These are phyloP conservation scores for Holocentrus rufus DNA, from an alignment of 2,797 vertebrate species.

Conservation along the genomic window DNA sequence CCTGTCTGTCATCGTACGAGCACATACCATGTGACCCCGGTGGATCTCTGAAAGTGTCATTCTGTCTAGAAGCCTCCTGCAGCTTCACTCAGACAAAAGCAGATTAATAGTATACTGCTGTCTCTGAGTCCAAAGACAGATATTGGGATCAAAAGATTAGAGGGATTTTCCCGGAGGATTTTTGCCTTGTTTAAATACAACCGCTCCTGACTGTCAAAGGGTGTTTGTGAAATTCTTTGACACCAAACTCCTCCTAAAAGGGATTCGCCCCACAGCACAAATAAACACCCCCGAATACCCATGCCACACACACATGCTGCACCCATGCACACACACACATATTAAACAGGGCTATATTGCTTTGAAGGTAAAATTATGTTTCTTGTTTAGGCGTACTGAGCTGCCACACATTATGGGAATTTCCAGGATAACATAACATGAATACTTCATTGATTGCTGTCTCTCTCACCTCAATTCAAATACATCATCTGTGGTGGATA, in stretches of 20 bases:
- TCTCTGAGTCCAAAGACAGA: conserved; percentile 76
- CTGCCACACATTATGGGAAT: conserved; percentile 10
- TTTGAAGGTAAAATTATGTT: conserved; percentile 1
- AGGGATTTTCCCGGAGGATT: conserved; percentile 75
- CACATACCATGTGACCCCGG: conserved; percentile 44
- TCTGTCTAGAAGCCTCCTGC: conserved; percentile 63
- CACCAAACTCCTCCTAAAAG: conserved; percentile 66
- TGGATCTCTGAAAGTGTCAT: conserved; percentile 67
- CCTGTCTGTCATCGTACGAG: conserved; percentile 42
- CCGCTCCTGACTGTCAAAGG: conserved; percentile 76
- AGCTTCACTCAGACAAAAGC: conserved; percentile 71
- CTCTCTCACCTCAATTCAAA: conserved; percentile 8
- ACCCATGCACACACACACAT: neutral
- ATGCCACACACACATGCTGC: conserved; percentile 7
- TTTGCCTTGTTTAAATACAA: conserved; percentile 80
- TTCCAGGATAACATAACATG: conserved; percentile 28
- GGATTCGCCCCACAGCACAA: conserved; percentile 57
- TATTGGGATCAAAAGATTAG: conserved; percentile 82
- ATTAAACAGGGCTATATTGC: conserved; percentile 18
- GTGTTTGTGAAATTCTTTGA: conserved; percentile 75
- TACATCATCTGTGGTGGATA: neutral
- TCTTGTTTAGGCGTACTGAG: conserved; percentile 11
- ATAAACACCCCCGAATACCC: conserved; percentile 52
- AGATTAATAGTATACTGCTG: conserved; percentile 76
- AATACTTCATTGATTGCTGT: conserved; percentile 3